Conservation (phyloP, 2,113 vertebrate species). For the Chlorocebus sabaeus region DNA sequence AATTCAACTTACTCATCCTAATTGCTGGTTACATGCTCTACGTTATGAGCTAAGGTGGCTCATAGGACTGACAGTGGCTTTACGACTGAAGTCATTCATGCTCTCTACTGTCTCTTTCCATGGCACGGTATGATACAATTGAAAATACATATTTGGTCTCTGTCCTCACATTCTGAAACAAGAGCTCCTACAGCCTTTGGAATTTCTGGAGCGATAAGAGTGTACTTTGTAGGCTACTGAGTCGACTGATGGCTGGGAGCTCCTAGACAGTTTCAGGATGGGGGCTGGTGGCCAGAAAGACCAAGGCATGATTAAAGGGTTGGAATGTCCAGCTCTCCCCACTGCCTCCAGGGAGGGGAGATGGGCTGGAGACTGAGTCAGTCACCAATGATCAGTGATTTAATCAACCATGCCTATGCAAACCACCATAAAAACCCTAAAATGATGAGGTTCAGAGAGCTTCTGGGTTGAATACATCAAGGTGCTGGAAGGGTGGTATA, state of each 20-base stretch:
- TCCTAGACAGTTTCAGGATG: background rate
- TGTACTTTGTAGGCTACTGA: background rate
- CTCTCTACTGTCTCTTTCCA: background rate
- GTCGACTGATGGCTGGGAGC: background rate
- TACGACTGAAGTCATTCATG: background rate
- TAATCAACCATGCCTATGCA: background rate
- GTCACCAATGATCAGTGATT: background rate
- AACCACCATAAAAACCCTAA: background rate
- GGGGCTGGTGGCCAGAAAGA: background rate
- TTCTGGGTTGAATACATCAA: background rate
- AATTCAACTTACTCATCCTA: background rate
- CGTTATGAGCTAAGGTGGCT: background rate
- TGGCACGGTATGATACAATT: background rate
- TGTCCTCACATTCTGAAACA: background rate
- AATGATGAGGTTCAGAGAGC: background rate
- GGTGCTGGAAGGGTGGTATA: background rate
- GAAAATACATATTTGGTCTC: background rate
- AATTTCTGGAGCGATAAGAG: background rate
- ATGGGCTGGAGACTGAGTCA: background rate
- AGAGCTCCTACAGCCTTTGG: background rate
- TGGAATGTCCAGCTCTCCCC: background rate
- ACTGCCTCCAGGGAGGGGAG: background rate
- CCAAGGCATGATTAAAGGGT: background rate
- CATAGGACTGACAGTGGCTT: background rate
- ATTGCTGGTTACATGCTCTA: background rate